These are phyloP conservation scores for Opisthocomus hoazin DNA, from an alignment of 2,113 vertebrate genomes.

Conservation along the genomic window DNA sequence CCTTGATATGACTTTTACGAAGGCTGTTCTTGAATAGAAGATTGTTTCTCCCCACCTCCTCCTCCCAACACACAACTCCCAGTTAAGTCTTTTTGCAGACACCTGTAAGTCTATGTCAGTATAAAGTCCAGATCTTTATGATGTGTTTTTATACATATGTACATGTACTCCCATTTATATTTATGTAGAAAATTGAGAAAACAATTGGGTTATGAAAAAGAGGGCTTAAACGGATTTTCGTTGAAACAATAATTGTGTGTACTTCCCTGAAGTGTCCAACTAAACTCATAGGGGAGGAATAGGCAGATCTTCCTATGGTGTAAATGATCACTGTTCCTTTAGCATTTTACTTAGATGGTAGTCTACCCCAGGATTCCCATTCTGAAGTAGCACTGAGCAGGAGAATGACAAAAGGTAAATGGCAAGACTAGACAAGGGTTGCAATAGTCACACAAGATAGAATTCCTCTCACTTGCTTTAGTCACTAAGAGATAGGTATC, in stretches of 20 bases:
- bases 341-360: not conserved
- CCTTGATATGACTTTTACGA: not conserved
- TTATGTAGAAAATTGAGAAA: not conserved
- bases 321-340: not conserved
- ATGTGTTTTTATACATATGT: not conserved
- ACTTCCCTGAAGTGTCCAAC: not conserved
- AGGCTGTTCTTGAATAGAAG: not conserved
- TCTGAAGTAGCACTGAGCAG: not conserved
- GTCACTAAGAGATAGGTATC: not conserved
- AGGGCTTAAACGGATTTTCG: not conserved
- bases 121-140: not conserved
- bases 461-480: not conserved
- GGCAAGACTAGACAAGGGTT: not conserved
- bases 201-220: not conserved
- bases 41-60: not conserved
- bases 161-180: not conserved
- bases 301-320: not conserved
- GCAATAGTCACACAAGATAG: not conserved
- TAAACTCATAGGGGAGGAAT: not conserved
- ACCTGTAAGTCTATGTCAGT: not conserved
- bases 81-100: not conserved
- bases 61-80: not conserved
- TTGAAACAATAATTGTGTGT: not conserved
- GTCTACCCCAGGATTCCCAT: rapidly evolving
- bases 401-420: not conserved